Percentiles rank a stretch among this genome's conserved stretches.
Conservation (phyloP, 2,113 vertebrate genomes). For the Hymenochirus boettgeri region DNA sequence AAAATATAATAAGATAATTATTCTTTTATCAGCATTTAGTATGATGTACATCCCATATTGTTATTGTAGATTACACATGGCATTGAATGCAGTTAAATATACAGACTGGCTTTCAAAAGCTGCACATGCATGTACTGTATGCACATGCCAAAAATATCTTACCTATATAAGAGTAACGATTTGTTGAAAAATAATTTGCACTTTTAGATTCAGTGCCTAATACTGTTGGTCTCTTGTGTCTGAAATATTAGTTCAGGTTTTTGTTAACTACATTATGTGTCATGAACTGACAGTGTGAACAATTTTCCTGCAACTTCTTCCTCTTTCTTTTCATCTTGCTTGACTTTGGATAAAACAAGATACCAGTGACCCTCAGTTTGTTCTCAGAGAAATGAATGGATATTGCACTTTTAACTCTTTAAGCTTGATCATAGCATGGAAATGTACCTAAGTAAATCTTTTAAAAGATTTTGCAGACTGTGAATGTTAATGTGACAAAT, state of each 20-base stretch:
- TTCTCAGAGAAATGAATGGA: too few species aligned
- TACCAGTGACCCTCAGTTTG: neutral
- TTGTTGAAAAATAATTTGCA: constrained; percentile 31
- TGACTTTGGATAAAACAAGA: neutral
- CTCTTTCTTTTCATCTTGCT: neutral
- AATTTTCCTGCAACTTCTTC: neutral
- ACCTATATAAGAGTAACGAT: constrained; percentile 11
- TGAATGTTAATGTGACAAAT: too few species aligned
- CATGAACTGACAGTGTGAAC: neutral
- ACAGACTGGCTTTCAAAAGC: constrained; percentile 12
- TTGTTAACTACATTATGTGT: neutral
- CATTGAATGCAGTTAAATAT: constrained; percentile 19
- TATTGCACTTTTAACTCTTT: too few species aligned
- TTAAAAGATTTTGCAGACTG: too few species aligned
- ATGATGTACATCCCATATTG: constrained; percentile 40
- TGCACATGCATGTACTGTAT: constrained; percentile 25
- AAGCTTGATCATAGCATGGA: too few species aligned
- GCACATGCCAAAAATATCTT: constrained; percentile 29
- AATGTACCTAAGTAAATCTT: too few species aligned
- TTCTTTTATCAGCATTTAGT: constrained; percentile 31
- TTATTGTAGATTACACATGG: constrained; percentile 38
- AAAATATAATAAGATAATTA: constrained; percentile 32
- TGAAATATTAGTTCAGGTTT: constrained; percentile 9
- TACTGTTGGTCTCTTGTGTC: neutral
- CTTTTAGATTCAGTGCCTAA: constrained; percentile 31